Percentiles rank a stretch among this genome's conserved stretches.
Evolutionary conservation across 1,140 invertebrate species (phyloP).

Genomic region (Pygmarrhopalites habei): DNA sequence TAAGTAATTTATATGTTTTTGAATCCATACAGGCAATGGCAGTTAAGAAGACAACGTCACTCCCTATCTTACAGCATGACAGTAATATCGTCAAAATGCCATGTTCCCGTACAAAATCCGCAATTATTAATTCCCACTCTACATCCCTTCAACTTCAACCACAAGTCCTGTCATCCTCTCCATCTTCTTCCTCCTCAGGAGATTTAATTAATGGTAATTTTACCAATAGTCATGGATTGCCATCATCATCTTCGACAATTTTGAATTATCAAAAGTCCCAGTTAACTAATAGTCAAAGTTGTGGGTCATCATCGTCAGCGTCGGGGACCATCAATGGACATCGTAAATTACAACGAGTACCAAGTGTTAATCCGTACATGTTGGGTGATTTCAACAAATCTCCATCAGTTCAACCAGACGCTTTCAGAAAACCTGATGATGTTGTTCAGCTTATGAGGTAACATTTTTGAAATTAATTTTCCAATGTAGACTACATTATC

Average conservation of each 20-base stretch:
- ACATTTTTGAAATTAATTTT: too few relatives aligned
- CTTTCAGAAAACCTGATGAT: too few relatives aligned
- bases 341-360: slow-evolving; percentile 67
- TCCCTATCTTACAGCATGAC: slow-evolving; percentile 42
- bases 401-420: too few relatives aligned
- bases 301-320: slow-evolving; percentile 34
- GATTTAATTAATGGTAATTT: too few relatives aligned
- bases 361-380: slow-evolving; percentile 68
- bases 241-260: too few relatives aligned
- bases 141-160: not conserved
- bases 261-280: not conserved
- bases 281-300: not conserved
- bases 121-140: slow-evolving; percentile 15
- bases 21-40: too few relatives aligned
- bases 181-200: not conserved
- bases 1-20: too few relatives aligned
- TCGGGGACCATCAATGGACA: slow-evolving; percentile 55
- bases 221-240: slow-evolving; percentile 9
- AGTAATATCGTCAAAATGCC: slow-evolving; percentile 42
- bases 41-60: slow-evolving; percentile 39
- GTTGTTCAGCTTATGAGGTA: too few relatives aligned
- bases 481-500: too few relatives aligned
- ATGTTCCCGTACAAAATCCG: slow-evolving; percentile 26
- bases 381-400: slow-evolving; percentile 55
- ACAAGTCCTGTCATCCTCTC: not conserved